phyloP scores from a whole-genome alignment of 2,888 invertebrate species.

The Oligia strigilis region DNA sequence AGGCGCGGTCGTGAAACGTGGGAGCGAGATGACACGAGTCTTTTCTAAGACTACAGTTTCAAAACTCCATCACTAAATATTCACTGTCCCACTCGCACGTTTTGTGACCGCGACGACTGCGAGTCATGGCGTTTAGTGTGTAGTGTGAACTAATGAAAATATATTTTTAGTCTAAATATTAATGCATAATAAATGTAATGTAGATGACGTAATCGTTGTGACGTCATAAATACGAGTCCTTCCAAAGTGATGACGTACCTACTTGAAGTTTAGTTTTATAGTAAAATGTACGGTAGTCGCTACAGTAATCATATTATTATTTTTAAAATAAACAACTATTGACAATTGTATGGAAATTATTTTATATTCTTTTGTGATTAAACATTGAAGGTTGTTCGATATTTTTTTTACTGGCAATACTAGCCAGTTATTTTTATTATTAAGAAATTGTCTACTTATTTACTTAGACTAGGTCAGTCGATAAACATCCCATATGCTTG shows the following conservation, averaged over 20 bases:
- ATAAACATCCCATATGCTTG: constrained; percentile 11
- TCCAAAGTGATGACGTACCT: constrained; percentile 64
- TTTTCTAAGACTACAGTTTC: not conserved
- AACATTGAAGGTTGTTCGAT: constrained; percentile 55
- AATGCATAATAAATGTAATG: constrained; percentile 57
- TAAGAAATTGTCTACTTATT: constrained; percentile 34
- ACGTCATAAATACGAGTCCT: constrained; percentile 61
- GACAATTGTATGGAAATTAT: constrained; percentile 60
- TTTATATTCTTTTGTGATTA: constrained; percentile 59
- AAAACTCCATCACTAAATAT: not conserved
- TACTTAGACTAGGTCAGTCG: constrained; percentile 46
- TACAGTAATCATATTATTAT: constrained; percentile 59
- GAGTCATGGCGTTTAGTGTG: constrained; percentile 1
- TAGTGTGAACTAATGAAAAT: constrained; percentile 20
- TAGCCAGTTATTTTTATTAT: constrained; percentile 27
- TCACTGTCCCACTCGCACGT: not conserved
- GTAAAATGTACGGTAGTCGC: constrained; percentile 57
- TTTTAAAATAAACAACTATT: constrained; percentile 49
- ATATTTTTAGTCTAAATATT: constrained; percentile 48
- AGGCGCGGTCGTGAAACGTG: constrained; percentile 2
- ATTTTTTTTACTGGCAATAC: constrained; percentile 54
- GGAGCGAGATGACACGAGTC: constrained; percentile 10
- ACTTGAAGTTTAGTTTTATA: constrained; percentile 62
- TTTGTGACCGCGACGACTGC: not conserved
- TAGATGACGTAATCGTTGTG: constrained; percentile 55